These are phyloP conservation scores for Columba livia DNA, from an alignment of 2,113 vertebrate species.

Conservation along the genomic window DNA sequence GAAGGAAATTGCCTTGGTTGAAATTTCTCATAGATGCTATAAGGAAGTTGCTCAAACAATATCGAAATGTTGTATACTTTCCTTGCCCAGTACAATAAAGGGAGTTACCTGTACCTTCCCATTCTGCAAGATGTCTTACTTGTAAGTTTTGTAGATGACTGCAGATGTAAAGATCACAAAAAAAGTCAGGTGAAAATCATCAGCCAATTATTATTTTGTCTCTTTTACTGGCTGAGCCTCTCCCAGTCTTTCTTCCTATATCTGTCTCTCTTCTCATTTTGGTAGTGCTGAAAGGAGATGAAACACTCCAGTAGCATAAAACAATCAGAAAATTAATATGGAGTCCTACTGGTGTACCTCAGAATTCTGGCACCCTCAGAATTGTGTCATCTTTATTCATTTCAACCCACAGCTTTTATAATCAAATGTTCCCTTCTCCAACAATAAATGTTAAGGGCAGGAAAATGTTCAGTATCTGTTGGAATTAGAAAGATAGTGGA, in stretches of 20 bases:
- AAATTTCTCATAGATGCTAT: neutral
- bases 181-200: neutral
- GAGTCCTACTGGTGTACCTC: neutral
- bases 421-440: neutral
- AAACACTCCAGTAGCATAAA: neutral
- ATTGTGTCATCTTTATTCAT: neutral
- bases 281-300: neutral
- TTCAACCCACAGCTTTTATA: neutral
- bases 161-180: neutral
- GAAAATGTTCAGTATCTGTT: neutral
- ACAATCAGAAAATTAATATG: neutral
- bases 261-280: neutral
- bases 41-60: neutral
- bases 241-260: neutral
- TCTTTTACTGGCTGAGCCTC: neutral
- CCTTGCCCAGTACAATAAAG: neutral
- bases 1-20: neutral
- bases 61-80: neutral
- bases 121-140: accelerated
- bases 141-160: neutral
- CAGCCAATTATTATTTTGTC: neutral
- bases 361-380: neutral
- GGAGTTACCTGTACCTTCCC: neutral
- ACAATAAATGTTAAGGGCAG: neutral
- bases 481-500: neutral